Conservation (phyloP, 2,888 invertebrate genomes). For the Petrolisthes manimaculis region DNA sequence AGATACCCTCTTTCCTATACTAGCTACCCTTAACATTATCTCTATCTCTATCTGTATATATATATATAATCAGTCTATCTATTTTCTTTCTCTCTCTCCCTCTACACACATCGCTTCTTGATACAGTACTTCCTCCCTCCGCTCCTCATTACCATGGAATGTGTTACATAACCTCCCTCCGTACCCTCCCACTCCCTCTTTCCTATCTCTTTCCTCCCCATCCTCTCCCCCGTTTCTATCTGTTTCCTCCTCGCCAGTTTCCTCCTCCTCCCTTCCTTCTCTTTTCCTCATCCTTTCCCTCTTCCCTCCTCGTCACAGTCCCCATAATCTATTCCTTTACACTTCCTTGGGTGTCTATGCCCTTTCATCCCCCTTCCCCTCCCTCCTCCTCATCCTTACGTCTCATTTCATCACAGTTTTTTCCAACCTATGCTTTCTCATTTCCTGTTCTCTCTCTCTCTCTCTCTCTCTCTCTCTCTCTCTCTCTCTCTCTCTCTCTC, state of each 20-base stretch:
- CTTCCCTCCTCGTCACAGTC: not conserved
- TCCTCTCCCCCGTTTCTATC: not conserved
- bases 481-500: constrained; percentile 36
- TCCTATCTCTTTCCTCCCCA: not conserved
- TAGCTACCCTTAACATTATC: not conserved
- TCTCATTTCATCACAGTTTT: not conserved
- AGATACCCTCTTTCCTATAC: not conserved
- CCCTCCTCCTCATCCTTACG: not conserved
- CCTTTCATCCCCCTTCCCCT: not conserved
- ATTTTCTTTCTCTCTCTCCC: not conserved
- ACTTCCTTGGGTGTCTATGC: not conserved
- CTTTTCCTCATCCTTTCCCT: not conserved
- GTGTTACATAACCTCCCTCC: too few species aligned
- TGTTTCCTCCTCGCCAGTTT: not conserved
- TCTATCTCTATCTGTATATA: not conserved
- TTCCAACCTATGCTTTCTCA: not conserved
- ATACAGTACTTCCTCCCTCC: not conserved
- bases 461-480: constrained; percentile 33
- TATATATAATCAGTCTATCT: not conserved
- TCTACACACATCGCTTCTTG: not conserved
- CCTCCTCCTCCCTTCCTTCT: constrained; percentile 6
- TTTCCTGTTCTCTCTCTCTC: constrained; percentile 1
- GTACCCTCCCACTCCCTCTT: too few species aligned
- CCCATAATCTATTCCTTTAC: not conserved
- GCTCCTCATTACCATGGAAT: not conserved